These are phyloP conservation scores for Scytalopus superciliaris DNA, from an alignment of 2,113 vertebrate genomes.

Conservation along the genomic window DNA sequence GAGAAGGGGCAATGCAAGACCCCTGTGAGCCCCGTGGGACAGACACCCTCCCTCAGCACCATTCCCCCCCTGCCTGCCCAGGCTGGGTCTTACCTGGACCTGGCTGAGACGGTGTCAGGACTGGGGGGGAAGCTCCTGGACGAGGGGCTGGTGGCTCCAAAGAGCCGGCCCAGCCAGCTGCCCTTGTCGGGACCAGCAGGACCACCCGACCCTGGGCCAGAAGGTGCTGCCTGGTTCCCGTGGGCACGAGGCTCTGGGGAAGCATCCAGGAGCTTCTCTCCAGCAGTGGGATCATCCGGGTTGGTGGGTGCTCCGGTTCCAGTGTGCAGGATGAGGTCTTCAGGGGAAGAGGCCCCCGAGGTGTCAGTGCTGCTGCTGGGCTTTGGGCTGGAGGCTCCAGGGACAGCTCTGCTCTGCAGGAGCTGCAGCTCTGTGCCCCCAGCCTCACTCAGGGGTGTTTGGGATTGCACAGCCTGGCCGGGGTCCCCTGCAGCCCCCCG, in stretches of 20 bases:
- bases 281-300: background rate
- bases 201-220: rapidly evolving
- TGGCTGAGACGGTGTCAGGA: background rate
- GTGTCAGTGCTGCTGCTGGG: background rate
- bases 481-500: background rate
- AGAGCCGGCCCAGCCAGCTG: conserved; percentile 82
- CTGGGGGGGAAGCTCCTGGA: background rate
- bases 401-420: background rate
- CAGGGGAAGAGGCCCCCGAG: background rate
- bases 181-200: background rate
- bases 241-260: background rate
- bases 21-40: rapidly evolving
- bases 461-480: background rate
- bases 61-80: background rate
- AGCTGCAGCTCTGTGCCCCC: background rate
- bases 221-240: background rate
- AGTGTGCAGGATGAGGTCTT: background rate
- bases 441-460: rapidly evolving
- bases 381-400: rapidly evolving
- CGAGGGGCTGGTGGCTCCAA: conserved; percentile 73
- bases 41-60: background rate
- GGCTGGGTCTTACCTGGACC: conserved; percentile 60
- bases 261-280: background rate
- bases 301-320: background rate
- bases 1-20: rapidly evolving